Evolutionary conservation across 1,140 invertebrate species (phyloP).

Genomic region (Cyclina sinensis): DNA sequence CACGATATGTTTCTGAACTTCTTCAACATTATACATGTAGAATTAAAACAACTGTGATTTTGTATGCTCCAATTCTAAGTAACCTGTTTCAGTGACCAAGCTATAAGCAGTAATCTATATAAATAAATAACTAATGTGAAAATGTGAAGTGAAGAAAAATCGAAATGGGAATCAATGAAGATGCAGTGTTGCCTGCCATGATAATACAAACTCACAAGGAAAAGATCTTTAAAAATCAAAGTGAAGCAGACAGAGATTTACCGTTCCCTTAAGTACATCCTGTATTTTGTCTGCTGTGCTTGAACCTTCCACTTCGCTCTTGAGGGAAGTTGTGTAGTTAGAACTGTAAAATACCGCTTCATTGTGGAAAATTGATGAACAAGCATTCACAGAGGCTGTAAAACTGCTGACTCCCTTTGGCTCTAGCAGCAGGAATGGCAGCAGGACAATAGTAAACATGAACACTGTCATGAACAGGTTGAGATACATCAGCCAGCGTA

Average conservation of each 20-base stretch:
- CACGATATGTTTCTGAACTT: no score
- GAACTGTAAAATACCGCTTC: conserved; percentile 70
- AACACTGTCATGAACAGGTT: conserved; percentile 88
- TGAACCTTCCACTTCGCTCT: conserved; percentile 24
- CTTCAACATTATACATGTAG: no score
- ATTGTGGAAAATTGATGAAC: conserved; percentile 24
- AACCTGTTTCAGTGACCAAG: no score
- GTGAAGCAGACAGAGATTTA: conserved; percentile 64
- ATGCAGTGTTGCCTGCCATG: no score
- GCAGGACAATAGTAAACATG: conserved; percentile 75
- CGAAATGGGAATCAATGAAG: no score
- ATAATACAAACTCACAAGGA: no score
- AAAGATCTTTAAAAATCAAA: no score
- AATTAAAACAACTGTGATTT: no score
- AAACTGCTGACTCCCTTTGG: background rate
- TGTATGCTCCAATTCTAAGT: no score
- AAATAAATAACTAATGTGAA: no score
- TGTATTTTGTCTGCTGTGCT: conserved; percentile 56
- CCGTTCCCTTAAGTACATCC: conserved; percentile 80
- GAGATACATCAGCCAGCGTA: conserved; percentile 91
- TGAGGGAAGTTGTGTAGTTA: conserved; percentile 66
- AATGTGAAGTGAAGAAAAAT: no score
- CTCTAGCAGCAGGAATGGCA: conserved; percentile 69
- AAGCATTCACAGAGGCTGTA: background rate
- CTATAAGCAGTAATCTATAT: no score